Conservation (phyloP, 2,113 vertebrate species). For the Tenrec ecaudatus region DNA sequence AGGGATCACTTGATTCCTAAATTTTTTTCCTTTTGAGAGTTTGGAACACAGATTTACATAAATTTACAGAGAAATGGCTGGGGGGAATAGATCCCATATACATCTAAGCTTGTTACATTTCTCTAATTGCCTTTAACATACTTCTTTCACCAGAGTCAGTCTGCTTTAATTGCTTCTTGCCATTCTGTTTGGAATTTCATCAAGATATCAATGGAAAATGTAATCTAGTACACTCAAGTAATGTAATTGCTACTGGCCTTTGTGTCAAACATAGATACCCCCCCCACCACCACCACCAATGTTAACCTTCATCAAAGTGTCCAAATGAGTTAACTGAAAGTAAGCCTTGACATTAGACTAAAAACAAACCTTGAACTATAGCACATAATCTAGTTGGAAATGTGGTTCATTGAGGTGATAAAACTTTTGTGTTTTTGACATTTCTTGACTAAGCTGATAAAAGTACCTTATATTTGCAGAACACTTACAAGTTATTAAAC, state of each 20-base stretch:
- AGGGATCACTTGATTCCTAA: background rate
- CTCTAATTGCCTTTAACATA: conserved; percentile 85
- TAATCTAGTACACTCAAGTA: conserved; percentile 73
- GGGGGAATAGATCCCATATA: conserved; percentile 76
- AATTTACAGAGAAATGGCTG: conserved; percentile 38
- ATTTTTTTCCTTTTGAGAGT: conserved; percentile 16
- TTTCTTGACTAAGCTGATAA: conserved; percentile 61
- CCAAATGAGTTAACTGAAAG: conserved; percentile 62
- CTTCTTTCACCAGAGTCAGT: conserved; percentile 76
- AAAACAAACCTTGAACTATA: conserved; percentile 39
- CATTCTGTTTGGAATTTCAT: conserved; percentile 78
- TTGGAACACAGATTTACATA: background rate
- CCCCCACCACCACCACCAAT: too few relatives aligned
- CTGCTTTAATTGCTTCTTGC: conserved; percentile 84
- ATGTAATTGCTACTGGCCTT: conserved; percentile 76
- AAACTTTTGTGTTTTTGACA: conserved; percentile 36
- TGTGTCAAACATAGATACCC: conserved; percentile 16
- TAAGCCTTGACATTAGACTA: background rate
- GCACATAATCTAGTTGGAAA: conserved; percentile 47
- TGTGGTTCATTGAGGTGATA: conserved; percentile 37
- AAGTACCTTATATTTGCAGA: conserved; percentile 32
- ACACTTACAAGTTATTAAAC: conserved; percentile 44
- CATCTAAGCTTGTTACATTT: conserved; percentile 84
- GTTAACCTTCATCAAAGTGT: conserved; percentile 64
- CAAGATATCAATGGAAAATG: conserved; percentile 81